Percentiles rank a stretch among this genome's conserved stretches.
Conservation (phyloP, 2,797 vertebrate genomes). For the Hafferia zeledoni region DNA sequence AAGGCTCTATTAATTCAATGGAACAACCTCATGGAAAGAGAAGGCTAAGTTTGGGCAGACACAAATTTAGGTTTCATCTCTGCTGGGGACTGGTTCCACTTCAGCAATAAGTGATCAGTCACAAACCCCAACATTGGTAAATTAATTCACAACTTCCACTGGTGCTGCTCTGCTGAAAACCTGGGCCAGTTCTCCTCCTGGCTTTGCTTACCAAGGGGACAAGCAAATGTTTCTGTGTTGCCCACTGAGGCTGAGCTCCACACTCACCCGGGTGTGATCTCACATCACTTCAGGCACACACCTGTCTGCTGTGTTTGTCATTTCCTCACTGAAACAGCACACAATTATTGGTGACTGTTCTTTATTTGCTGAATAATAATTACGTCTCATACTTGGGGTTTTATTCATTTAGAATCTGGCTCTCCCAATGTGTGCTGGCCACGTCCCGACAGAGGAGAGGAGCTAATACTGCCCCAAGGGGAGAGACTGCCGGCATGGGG, state of each 20-base stretch:
- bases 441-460: no score
- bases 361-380: neutral
- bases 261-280: neutral
- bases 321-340: neutral
- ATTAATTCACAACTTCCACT: neutral
- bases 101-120: neutral
- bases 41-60: neutral
- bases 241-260: neutral
- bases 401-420: neutral
- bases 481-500: no score
- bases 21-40: neutral
- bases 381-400: neutral
- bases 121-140: neutral
- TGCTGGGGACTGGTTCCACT: neutral
- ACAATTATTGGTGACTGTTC: neutral
- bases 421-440: neutral
- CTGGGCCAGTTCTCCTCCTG: neutral
- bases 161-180: neutral
- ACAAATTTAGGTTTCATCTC: neutral
- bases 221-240: neutral
- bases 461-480: no score
- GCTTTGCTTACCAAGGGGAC: neutral
- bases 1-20: neutral
- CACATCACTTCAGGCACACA: neutral
- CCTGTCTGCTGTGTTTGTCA: neutral